These are phyloP conservation scores for Caenorhabditis elegans DNA, from an alignment of 1,140 invertebrate genomes.

Conservation along the genomic window WBcel235 BX284606.5:14617501-14618000, in stretches of 20 bases:
- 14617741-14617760: slow-evolving; percentile 52
- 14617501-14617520: slow-evolving; percentile 46
- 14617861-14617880: slow-evolving; percentile 77
- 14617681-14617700: slow-evolving; percentile 72
- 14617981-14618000: slow-evolving; percentile 95
- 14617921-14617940: slow-evolving; percentile 88
- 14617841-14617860: slow-evolving; percentile 78
- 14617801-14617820: slow-evolving; percentile 98
- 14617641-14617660: too few relatives aligned
- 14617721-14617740: slow-evolving; percentile 69
- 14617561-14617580: too few relatives aligned
- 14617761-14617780: slow-evolving; percentile 86
- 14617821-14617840: slow-evolving; percentile 83
- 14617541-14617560: too few relatives aligned
- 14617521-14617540: too few relatives aligned
- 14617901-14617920: slow-evolving; percentile 95
- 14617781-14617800: slow-evolving; percentile 89
- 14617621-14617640: too few relatives aligned
- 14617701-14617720: slow-evolving; percentile 73
- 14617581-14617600: too few relatives aligned
- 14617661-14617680: slow-evolving; percentile 49
- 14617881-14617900: slow-evolving; percentile 95
- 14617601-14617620: too few relatives aligned
- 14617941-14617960: slow-evolving; percentile 71
- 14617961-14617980: slow-evolving; percentile 85